phyloP scores from a whole-genome alignment of 2,113 vertebrate species.

The Euleptes europaea region DNA sequence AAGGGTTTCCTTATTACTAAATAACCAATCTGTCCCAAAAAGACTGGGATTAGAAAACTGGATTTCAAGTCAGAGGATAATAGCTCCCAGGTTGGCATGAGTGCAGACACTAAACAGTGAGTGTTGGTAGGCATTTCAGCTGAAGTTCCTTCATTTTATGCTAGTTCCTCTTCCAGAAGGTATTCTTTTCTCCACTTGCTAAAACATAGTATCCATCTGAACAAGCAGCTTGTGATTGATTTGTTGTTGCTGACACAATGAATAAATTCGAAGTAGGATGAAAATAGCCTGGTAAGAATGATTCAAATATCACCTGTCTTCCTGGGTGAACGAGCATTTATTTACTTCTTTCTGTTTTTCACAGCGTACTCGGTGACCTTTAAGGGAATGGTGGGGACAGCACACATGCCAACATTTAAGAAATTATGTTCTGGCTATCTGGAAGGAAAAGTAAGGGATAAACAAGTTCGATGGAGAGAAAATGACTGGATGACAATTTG shows the following conservation, averaged over 20 bases:
- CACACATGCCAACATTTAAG: constrained; percentile 54
- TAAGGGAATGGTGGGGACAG: constrained; percentile 48
- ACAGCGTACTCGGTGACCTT: constrained; percentile 69
- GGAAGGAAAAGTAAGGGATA: constrained; percentile 36
- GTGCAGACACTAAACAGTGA: neutral
- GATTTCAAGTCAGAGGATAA: neutral
- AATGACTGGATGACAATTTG: neutral
- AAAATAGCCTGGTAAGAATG: constrained; percentile 66
- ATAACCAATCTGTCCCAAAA: neutral
- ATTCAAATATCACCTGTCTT: constrained; percentile 66
- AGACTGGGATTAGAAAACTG: neutral
- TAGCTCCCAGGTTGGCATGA: neutral
- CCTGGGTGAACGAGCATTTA: constrained; percentile 63
- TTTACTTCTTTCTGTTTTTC: constrained; percentile 65
- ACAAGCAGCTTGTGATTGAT: constrained; percentile 55
- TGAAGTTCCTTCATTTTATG: constrained; percentile 13
- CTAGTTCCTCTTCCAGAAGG: constrained; percentile 45
- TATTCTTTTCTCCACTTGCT: constrained; percentile 33
- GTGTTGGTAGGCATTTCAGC: neutral
- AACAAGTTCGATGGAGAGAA: neutral
- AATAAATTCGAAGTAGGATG: constrained; percentile 67
- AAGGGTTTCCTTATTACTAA: no score
- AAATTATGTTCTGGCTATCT: constrained; percentile 52
- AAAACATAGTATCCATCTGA: constrained; percentile 27
- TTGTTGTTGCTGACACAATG: constrained; percentile 61